These are phyloP conservation scores for Agraylea sexmaculata DNA, from an alignment of 1,140 invertebrate genomes.

Conservation along the genomic window DNA sequence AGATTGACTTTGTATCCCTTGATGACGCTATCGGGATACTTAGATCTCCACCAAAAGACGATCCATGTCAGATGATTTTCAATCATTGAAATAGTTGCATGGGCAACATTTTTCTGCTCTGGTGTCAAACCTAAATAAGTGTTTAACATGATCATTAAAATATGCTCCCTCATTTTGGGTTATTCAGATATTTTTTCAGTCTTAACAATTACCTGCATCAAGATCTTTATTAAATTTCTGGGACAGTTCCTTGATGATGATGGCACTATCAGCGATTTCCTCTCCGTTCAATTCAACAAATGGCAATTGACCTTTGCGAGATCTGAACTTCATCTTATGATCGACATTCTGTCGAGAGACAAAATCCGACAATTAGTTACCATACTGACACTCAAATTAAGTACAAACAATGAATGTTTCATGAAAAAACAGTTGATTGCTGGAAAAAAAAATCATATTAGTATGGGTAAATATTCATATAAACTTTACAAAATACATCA, in stretches of 20 bases:
- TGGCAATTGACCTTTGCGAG: slow-evolving; percentile 84
- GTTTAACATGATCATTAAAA: neutral
- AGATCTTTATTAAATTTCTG: slow-evolving; percentile 73
- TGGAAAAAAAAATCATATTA: too few relatives aligned
- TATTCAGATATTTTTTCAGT: neutral
- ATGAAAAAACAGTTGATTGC: too few relatives aligned
- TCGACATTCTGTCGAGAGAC: slow-evolving; percentile 74
- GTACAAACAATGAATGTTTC: neutral
- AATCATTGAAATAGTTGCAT: slow-evolving; percentile 91
- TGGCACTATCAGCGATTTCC: slow-evolving; percentile 79
- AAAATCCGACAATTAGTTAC: too few relatives aligned
- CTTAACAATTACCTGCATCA: slow-evolving; percentile 45
- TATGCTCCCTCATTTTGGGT: neutral
- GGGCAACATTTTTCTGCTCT: slow-evolving; percentile 76
- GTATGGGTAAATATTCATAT: too few relatives aligned
- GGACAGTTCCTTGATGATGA: slow-evolving; percentile 78
- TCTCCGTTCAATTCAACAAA: slow-evolving; percentile 90
- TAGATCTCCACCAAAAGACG: slow-evolving; percentile 76
- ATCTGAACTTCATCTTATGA: slow-evolving; percentile 86
- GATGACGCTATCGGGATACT: slow-evolving; percentile 71
- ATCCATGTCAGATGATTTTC: slow-evolving; percentile 89
- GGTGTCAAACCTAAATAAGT: slow-evolving; percentile 46
- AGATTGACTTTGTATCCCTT: slow-evolving; percentile 85
- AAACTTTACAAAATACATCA: too few relatives aligned
- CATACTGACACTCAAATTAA: too few relatives aligned